A percentile compares a stretch with the other conserved stretches of the same genome.
Evolutionary conservation across 2,113 vertebrate species (phyloP).

Genomic region (Dunckerocampus dactyliophorus): DNA sequence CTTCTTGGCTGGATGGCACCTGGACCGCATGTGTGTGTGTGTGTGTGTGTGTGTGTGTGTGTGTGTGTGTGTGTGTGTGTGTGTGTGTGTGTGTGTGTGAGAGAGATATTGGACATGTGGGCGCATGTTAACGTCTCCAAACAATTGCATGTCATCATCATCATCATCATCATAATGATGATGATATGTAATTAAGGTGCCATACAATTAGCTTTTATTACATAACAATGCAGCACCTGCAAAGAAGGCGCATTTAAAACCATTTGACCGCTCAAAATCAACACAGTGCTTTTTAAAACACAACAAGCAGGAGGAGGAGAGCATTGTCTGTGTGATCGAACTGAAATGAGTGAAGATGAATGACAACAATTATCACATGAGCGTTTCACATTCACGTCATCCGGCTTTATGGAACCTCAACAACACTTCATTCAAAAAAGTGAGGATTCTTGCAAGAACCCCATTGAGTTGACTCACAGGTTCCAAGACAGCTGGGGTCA

Average conservation of each 20-base stretch:
- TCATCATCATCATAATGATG: conserved; percentile 24
- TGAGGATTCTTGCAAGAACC: too few relatives aligned
- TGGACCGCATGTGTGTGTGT: conserved; percentile 10
- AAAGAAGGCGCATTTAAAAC: conserved; percentile 24
- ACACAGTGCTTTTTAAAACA: neutral
- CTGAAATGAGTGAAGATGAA: too few relatives aligned
- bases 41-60: conserved; percentile 11
- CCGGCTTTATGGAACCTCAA: too few relatives aligned
- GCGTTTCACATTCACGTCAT: neutral
- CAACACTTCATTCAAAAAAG: too few relatives aligned
- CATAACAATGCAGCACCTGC: conserved; percentile 40
- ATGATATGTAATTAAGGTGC: conserved; percentile 49
- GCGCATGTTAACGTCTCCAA: conserved; percentile 24
- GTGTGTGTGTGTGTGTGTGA: conserved; percentile 17
- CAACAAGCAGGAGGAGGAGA: too few relatives aligned
- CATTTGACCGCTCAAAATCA: conserved; percentile 13
- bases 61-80: conserved; percentile 11
- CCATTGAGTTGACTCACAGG: too few relatives aligned
- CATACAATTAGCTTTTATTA: conserved; percentile 52
- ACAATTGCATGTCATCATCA: conserved; percentile 36
- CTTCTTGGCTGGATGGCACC: conserved; percentile 28
- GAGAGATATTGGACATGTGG: conserved; percentile 7
- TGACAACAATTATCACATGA: neutral
- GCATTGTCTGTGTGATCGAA: conserved; percentile 18
- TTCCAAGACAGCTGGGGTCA: too few relatives aligned